Evolutionary conservation across 2,113 vertebrate genomes (phyloP), one percentile per base, ranked within the genome.

Genomic region (Micronycteris hirsuta): DNA sequence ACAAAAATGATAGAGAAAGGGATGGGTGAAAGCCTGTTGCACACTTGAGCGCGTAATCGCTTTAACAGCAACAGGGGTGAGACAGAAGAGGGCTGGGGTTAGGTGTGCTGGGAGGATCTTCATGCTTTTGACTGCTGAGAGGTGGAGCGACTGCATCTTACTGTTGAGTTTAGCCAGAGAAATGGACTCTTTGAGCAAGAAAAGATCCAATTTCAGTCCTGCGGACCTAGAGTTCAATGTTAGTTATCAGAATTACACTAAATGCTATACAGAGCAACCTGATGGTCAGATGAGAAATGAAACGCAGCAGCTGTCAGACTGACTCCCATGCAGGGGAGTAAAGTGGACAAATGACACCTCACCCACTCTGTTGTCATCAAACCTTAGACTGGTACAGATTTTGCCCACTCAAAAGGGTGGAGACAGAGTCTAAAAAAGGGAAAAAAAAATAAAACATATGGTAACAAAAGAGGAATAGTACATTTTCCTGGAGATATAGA

Each of bases 401-500:
- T 70, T 71, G 16, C 49, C 71, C 10, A 65, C 89, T 96, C 19
- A 52, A 56, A 88, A 54, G 11, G 12, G 9, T 80, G 31, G 2
- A 10, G 52, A 65, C 31, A 85, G 68, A 61, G 26, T 6, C 24
- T 80, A 56, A 84, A 87, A 81, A 85, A 13, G 8, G 14, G 5
- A 31, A 13, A 41, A 7, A 31, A 13, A 41, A 13, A 47, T 58
- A 88, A 36, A n/a, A n/a, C 52, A 71, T 84, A 91, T 31, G 45
- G 43, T 56, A 85, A 94, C 19, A 88, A 95, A 92, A 96, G 49
- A 38, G 14, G 95, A 76, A 80, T 36, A 86, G 49, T 91, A 82
- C n/a, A 91, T 92, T 96, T 97, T 15, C 43, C 52, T 65, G 67
- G 94, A 96, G 67, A 97, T 47, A 20, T 7, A 93, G 31, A 54